Conservation (phyloP, 2,888 invertebrate species). For the Chloroclysta siterata region DNA sequence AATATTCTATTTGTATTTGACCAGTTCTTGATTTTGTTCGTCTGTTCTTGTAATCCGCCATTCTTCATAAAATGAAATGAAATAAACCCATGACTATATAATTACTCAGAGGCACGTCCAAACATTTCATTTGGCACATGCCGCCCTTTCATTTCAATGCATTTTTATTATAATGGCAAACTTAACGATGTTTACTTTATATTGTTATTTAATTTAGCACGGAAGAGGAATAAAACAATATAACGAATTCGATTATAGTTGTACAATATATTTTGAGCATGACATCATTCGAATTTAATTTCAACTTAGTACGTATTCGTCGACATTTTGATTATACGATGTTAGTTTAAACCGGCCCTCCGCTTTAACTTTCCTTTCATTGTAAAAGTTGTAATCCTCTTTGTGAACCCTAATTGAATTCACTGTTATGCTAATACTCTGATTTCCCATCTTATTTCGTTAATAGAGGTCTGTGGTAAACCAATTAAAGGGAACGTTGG, state of each 20-base stretch:
- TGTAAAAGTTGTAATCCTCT: conserved; percentile 85
- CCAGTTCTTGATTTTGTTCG: background rate
- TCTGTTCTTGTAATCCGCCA: background rate
- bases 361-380: conserved; percentile 80
- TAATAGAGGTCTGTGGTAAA: conserved; percentile 84
- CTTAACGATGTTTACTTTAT: background rate
- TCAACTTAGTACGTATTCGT: conserved; percentile 70
- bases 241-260: conserved; percentile 10
- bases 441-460: conserved; percentile 85
- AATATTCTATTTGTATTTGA: conserved; percentile 21
- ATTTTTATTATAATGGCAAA: background rate
- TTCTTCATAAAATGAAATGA: background rate
- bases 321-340: conserved; percentile 80
- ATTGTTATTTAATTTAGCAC: background rate
- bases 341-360: conserved; percentile 76
- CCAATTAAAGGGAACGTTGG: conserved; percentile 83
- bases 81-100: background rate
- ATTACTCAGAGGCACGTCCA: background rate
- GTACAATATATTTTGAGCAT: conserved; percentile 35
- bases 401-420: conserved; percentile 84
- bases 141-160: too few species aligned
- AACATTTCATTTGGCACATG: background rate
- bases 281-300: conserved; percentile 66
- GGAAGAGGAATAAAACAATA: background rate
- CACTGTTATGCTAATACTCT: conserved; percentile 85